Percentiles rank a stretch among this genome's conserved stretches.
Evolutionary conservation across 2,113 vertebrate species (phyloP).

Genomic region (Meleagris gallopavo): DNA sequence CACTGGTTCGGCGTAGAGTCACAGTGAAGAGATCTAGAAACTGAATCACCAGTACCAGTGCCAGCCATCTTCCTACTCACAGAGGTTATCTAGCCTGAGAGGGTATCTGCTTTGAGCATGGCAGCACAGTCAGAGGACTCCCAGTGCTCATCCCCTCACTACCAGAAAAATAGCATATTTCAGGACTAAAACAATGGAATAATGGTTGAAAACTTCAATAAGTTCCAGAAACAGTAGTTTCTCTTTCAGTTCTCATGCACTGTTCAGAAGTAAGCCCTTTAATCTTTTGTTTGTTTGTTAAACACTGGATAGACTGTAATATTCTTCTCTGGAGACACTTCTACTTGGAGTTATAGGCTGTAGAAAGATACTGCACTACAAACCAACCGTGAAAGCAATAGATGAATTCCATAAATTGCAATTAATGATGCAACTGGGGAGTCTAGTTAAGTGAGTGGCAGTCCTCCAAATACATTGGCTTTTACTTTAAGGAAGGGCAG

Average conservation of each 20-base stretch:
- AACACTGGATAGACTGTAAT: background rate
- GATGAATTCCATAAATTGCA: constrained; percentile 43
- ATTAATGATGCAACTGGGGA: background rate
- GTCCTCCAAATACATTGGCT: background rate
- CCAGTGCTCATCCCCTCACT: accelerated
- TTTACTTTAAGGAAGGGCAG: constrained; percentile 15
- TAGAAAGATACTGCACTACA: background rate
- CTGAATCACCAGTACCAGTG: background rate
- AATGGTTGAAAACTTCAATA: background rate
- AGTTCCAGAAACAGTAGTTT: background rate
- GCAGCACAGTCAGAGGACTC: background rate
- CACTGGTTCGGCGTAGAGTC: background rate
- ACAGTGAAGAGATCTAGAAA: background rate
- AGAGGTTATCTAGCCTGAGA: background rate
- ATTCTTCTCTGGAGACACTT: background rate
- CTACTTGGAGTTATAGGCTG: background rate
- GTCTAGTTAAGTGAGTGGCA: constrained; percentile 12
- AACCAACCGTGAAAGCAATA: constrained; percentile 12
- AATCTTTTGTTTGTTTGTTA: constrained; percentile 9
- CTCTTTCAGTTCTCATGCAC: background rate
- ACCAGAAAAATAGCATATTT: background rate
- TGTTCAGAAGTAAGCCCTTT: background rate
- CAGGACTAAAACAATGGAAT: background rate
- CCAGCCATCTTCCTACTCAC: background rate
- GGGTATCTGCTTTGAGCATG: background rate